phyloP scores from a whole-genome alignment of 2,113 vertebrate genomes.

The Sceloporus tristichus region DNA sequence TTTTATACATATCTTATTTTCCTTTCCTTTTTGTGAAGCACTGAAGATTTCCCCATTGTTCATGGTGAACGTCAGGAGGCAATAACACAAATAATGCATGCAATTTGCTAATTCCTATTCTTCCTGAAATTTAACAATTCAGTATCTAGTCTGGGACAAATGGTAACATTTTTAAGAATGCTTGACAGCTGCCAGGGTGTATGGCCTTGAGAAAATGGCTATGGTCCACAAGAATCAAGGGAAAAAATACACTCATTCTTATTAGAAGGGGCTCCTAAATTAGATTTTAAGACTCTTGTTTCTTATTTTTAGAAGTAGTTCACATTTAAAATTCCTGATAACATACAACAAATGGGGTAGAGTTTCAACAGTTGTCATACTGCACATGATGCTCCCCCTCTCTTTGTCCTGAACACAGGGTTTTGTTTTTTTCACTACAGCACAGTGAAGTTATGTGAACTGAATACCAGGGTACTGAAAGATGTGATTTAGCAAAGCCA shows the following conservation, averaged over 20 bases:
- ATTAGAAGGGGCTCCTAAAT: not conserved
- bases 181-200: not conserved
- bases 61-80: not conserved
- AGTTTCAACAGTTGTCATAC: conserved; percentile 13
- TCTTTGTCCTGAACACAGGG: not conserved
- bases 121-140: conserved; percentile 3
- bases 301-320: not conserved
- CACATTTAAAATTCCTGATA: not conserved
- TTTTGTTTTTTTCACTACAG: conserved; percentile 7
- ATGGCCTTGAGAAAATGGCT: not conserved
- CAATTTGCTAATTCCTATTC: not conserved
- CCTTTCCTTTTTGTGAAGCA: conserved; percentile 1
- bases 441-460: conserved; percentile 34
- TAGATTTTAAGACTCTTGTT: not conserved
- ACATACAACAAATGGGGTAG: not conserved
- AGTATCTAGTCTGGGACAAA: not conserved
- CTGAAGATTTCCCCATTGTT: not conserved
- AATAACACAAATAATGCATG: not conserved
- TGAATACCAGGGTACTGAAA: conserved; percentile 48
- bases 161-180: not conserved
- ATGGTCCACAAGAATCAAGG: not conserved
- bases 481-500: conserved; percentile 68
- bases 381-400: not conserved
- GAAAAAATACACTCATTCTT: not conserved
- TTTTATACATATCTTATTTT: not conserved